These are phyloP conservation scores for Anticlea derivata DNA, from an alignment of 2,888 invertebrate species.

Conservation along the genomic window DNA sequence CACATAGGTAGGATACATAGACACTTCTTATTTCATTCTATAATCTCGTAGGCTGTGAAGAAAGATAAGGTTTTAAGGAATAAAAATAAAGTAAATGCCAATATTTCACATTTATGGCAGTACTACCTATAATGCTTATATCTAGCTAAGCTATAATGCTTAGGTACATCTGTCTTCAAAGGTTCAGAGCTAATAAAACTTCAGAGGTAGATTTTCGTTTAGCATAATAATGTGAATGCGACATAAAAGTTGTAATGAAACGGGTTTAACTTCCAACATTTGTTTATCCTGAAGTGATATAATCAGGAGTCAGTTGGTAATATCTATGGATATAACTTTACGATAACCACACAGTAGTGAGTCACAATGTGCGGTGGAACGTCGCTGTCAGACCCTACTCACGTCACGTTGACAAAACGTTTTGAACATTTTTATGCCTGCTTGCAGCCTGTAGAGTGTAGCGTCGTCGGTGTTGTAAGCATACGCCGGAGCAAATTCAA, in stretches of 20 bases:
- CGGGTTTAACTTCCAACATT: constrained; percentile 43
- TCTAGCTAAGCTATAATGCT: too few species aligned
- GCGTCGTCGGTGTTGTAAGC: neutral
- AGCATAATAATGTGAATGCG: constrained; percentile 20
- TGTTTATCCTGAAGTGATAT: constrained; percentile 46
- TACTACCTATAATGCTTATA: too few species aligned
- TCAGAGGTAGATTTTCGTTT: constrained; percentile 12
- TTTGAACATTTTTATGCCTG: constrained; percentile 23
- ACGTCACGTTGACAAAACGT: constrained; percentile 51
- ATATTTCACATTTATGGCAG: too few species aligned
- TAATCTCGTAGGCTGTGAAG: too few species aligned
- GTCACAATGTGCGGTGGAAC: constrained; percentile 56
- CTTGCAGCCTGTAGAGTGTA: neutral
- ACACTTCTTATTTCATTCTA: too few species aligned
- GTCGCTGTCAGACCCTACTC: constrained; percentile 70
- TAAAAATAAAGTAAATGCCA: too few species aligned
- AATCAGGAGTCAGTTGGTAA: neutral
- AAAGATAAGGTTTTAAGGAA: too few species aligned
- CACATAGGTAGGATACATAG: too few species aligned
- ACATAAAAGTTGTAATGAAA: constrained; percentile 29
- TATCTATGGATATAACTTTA: constrained; percentile 45
- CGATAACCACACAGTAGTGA: constrained; percentile 50
- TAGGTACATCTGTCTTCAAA: too few species aligned
- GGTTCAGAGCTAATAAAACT: constrained; percentile 22
- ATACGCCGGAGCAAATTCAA: constrained; percentile 18